Base-by-base conservation (phyloP, 2,113 vertebrate genomes). In the Pampusana beccarii region DNA sequence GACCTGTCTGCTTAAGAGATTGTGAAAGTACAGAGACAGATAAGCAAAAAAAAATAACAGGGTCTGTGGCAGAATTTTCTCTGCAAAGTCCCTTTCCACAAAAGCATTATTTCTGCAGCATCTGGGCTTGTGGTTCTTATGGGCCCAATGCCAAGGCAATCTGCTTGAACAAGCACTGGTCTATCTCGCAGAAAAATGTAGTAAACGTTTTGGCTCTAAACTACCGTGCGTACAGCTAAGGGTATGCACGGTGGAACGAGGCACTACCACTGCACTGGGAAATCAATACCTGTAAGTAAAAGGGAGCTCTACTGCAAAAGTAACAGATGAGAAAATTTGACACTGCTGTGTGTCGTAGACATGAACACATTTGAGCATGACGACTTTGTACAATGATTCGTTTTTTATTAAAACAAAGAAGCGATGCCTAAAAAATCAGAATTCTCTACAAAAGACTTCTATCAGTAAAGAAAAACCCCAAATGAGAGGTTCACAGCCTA, bases 141-240 rank as follows among this genome's bases (percentile, higher is more conserved):
- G 50, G 89, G 84, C 84, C 19, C 31, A 24, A 28, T 15, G 95
- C 87, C 84, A 94, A 85, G 44, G 53, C 94, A 92, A 85, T 95
- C 77, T 93, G 80, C 93, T 81, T 87, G 53, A 92, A 93, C 40
- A 60, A 92, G 86, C 70, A 50, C 53, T 57, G 80, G 54, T 77
- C 56, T 72, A 46, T 29, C 53, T 84, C 66, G 73, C 84, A 94
- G 65, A 75, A 89, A 83, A 94, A 54, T 0, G 23, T 5, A 80
- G 83, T 46, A 92, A 95, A 53, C 44, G 50, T 44, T 70, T 44
- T 3, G 3, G 50, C 51, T 92, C 67, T 54, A 15, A 60, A 61
- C 70, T 40, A 20, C 3, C 36, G 26, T 10, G 23, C 33, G 42
- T 18, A n/a, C 16, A 88, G 34, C 42, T 60, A 71, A 17, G 34